These are phyloP conservation scores for Drosophila mimica DNA, from an alignment of 2,888 invertebrate genomes.

Conservation along the genomic window DNA sequence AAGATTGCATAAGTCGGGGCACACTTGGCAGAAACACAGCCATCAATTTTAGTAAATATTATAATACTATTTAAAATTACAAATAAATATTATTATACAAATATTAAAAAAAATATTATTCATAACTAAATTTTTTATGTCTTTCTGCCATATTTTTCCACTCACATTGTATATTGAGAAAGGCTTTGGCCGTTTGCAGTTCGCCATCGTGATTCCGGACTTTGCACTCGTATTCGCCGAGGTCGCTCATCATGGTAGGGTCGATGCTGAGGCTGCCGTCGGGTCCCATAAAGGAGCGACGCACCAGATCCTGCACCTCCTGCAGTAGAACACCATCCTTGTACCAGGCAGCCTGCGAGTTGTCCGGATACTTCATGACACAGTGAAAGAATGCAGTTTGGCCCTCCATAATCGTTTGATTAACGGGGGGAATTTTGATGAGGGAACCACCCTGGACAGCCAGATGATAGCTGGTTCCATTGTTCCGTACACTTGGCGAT, in stretches of 20 bases:
- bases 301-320: constrained; percentile 88
- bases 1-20: not conserved
- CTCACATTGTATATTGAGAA: constrained; percentile 97
- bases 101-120: not conserved
- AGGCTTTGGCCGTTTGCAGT: constrained; percentile 92
- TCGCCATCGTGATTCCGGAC: constrained; percentile 90
- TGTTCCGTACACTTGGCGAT: constrained; percentile 92
- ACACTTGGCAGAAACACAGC: not conserved
- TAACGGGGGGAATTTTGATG: constrained; percentile 94
- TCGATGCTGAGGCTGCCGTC: constrained; percentile 93
- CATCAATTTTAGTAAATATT: not conserved
- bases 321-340: constrained; percentile 88
- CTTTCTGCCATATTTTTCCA: too few species aligned
- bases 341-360: constrained; percentile 87
- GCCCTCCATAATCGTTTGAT: constrained; percentile 94
- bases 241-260: constrained; percentile 92
- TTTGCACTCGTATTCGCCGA: constrained; percentile 94
- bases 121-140: too few species aligned
- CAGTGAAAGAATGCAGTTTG: constrained; percentile 93
- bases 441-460: constrained; percentile 95
- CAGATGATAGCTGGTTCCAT: constrained; percentile 95
- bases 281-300: constrained; percentile 87
- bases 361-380: constrained; percentile 90
- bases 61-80: not conserved
- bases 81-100: not conserved